Evolutionary conservation across 2,888 invertebrate genomes (phyloP), one percentile per base, ranked within the genome.

Genomic region (Xestia c-nigrum): DNA sequence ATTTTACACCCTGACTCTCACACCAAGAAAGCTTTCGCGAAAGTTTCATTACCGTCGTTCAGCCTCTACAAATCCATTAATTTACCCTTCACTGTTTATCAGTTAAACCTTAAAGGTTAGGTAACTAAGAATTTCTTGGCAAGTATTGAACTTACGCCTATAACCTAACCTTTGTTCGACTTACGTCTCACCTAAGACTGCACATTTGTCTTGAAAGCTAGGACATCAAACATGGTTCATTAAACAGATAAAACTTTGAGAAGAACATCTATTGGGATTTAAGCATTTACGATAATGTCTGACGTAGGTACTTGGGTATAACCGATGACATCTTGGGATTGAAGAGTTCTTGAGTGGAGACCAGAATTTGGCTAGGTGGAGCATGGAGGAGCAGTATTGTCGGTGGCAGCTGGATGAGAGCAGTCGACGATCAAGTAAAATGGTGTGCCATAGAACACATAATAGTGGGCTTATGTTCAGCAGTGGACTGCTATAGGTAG

Each of bases 131-230:
- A 24, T 43, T 38, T 65, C 12, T 43, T 14, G 43, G 38, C 14
- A 24, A 14, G 19, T 31, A 50, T 50, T n/a, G 31, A 12, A 40
- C 14, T 5, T 73, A 73, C 52, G 40, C 55, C 10, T n/a, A 40
- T 64, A 43, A n/a, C 7, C 43, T 73, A 14, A 74, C 47, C 47
- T 50, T 55, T 40, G 7, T 55, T 31, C 19, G 21, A 43, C 40
- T 31, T 57, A 38, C 43, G 21, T 19, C 19, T 31, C n/a, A 55
- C 21, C 14, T 81, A 24, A 64, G 47, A 50, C 5, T 12, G 1
- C 21, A 21, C 19, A 57, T 81, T 81, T 31, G 19, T 73, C 55
- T 73, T 16, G 40, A 55, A 64, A 64, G 40, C 55, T 50, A 31
- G 10, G 40, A 7, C 31, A 78, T 78, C 12, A 64, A 64, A 55